Conservation (phyloP, 1,140 invertebrate species). For the Amphibalanus amphitrite region DNA sequence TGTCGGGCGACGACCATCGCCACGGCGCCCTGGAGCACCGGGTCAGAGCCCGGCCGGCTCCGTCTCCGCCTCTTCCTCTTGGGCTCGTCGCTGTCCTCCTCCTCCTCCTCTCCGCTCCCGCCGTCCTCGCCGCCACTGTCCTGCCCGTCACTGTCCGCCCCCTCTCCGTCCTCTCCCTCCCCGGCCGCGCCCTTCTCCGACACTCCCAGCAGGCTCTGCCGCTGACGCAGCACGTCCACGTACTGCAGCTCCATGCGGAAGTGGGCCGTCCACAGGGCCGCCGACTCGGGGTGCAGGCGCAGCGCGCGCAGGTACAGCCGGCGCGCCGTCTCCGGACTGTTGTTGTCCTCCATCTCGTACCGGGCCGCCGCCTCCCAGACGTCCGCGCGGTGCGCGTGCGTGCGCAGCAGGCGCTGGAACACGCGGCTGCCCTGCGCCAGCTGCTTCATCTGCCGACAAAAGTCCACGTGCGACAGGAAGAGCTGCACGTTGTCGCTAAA, state of each 20-base stretch:
- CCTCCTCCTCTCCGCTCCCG: neutral
- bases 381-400: conserved; percentile 28
- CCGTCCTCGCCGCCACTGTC: neutral
- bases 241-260: neutral
- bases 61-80: neutral
- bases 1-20: neutral
- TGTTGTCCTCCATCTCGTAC: conserved; percentile 50
- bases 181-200: neutral
- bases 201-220: neutral
- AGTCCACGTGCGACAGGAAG: conserved; percentile 51
- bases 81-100: neutral
- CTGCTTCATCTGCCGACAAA: conserved; percentile 39
- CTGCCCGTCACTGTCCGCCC: neutral
- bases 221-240: neutral
- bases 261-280: neutral
- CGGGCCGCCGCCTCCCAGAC: conserved; percentile 51
- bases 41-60: neutral
- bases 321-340: conserved; percentile 43
- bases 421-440: conserved; percentile 4
- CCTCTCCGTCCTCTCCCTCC: neutral
- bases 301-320: conserved; percentile 45
- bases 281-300: conserved; percentile 42
- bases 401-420: neutral
- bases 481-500: conserved; percentile 47
- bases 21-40: neutral